These are phyloP conservation scores for Aphelenchoides besseyi DNA, from an alignment of 1,140 invertebrate species.

Conservation along the genomic window DNA sequence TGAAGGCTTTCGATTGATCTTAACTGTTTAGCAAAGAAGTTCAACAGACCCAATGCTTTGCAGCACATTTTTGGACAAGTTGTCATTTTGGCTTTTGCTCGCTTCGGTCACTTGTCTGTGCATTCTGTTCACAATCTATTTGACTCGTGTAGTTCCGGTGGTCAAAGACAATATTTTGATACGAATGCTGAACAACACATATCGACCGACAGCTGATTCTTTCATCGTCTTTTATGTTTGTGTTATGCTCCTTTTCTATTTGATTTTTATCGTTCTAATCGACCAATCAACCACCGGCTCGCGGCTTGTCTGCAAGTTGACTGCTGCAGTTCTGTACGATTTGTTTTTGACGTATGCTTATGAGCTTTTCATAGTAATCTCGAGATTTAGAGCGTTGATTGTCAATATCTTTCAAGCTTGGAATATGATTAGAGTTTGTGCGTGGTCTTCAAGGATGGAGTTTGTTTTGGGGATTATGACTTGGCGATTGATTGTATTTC, in stretches of 20 bases:
- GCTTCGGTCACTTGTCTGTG: background rate
- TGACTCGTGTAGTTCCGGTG: background rate
- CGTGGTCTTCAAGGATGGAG: background rate
- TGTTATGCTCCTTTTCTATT: background rate
- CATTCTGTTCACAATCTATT: background rate
- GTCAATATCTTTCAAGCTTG: constrained; percentile 8
- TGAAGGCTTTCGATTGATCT: background rate
- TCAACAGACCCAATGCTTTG: background rate
- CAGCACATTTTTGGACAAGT: background rate
- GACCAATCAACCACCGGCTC: background rate
- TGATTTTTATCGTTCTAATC: background rate
- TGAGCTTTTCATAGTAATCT: background rate
- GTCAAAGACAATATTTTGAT: background rate
- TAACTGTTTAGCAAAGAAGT: background rate
- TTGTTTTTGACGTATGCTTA: background rate
- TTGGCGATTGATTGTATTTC: background rate
- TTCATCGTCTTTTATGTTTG: background rate
- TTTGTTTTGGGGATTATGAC: background rate
- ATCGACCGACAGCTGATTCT: background rate
- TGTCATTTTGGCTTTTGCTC: background rate
- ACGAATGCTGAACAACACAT: background rate
- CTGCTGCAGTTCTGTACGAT: background rate
- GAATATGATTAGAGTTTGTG: background rate
- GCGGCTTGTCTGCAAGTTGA: background rate
- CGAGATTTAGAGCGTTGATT: background rate